A percentile compares a stretch with the other conserved stretches of the same genome.
Conservation (phyloP, 30 jellyfish, hydroid and myxozoan genomes). For the Pseudorhiza aurosa region DNA sequence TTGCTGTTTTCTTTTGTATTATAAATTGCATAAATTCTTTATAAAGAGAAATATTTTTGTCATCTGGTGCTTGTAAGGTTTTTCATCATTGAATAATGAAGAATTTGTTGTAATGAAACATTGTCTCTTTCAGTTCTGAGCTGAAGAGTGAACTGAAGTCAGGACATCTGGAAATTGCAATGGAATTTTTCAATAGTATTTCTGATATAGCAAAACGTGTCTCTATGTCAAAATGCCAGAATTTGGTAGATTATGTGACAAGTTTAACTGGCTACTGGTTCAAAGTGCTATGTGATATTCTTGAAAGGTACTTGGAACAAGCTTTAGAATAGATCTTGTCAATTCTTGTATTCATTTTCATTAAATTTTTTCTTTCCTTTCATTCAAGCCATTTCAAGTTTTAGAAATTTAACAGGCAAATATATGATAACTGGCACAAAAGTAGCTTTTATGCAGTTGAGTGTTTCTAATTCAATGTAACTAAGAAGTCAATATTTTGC, state of each 20-base stretch:
- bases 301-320: slow-evolving; percentile 8
- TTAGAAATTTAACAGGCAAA: too few species aligned
- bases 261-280: slow-evolving; percentile 29
- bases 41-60: too few species aligned
- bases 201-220: slow-evolving; percentile 41
- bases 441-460: too few species aligned
- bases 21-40: too few species aligned
- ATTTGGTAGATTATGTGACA: slow-evolving; percentile 42
- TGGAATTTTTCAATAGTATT: slow-evolving; percentile 35
- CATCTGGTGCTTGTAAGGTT: background rate
- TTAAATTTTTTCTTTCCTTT: too few species aligned
- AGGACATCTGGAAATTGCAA: slow-evolving; percentile 54
- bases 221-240: slow-evolving; percentile 27
- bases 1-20: too few species aligned
- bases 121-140: slow-evolving; percentile 23
- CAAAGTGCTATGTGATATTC: slow-evolving; percentile 14
- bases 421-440: too few species aligned
- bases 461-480: too few species aligned
- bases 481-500: background rate
- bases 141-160: slow-evolving; percentile 24
- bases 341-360: too few species aligned
- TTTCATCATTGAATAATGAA: background rate
- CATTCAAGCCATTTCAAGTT: too few species aligned
- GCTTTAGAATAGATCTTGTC: too few species aligned
- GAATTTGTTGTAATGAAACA: too few species aligned